Conservation (phyloP, 2,797 vertebrate species). For the Typhlichthys eigenmanni region DNA sequence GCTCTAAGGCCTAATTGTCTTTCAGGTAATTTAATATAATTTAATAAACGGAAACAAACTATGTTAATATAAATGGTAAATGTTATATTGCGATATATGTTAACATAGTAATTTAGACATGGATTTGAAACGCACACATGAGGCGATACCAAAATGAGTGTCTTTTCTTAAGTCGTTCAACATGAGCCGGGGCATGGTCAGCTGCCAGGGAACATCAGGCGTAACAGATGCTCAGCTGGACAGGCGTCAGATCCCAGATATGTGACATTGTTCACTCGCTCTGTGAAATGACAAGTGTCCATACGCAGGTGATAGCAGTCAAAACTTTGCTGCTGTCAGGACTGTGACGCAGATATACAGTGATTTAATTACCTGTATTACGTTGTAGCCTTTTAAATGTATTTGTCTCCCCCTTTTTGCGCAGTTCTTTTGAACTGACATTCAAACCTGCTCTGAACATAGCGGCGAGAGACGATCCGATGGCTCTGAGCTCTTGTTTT, state of each 20-base stretch:
- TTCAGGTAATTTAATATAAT: too few species aligned
- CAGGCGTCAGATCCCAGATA: conserved; percentile 32
- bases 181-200: conserved; percentile 28
- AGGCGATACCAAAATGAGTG: neutral
- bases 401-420: conserved; percentile 2
- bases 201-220: conserved; percentile 50
- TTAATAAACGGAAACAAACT: too few species aligned
- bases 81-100: too few species aligned
- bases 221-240: conserved; percentile 47
- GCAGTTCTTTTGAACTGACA: neutral
- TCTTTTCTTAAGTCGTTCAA: conserved; percentile 14
- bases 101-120: too few species aligned
- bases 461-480: conserved; percentile 35
- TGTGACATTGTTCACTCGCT: conserved; percentile 29
- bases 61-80: too few species aligned
- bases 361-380: conserved; percentile 6
- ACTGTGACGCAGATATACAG: conserved; percentile 9
- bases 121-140: neutral
- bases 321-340: neutral
- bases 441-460: neutral
- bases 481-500: conserved; percentile 41
- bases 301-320: conserved; percentile 16
- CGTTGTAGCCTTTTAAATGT: neutral
- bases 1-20: neutral
- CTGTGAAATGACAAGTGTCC: conserved; percentile 33